Base-by-base conservation (phyloP, 2,888 invertebrate species). In the Synergus itoensis region DNA sequence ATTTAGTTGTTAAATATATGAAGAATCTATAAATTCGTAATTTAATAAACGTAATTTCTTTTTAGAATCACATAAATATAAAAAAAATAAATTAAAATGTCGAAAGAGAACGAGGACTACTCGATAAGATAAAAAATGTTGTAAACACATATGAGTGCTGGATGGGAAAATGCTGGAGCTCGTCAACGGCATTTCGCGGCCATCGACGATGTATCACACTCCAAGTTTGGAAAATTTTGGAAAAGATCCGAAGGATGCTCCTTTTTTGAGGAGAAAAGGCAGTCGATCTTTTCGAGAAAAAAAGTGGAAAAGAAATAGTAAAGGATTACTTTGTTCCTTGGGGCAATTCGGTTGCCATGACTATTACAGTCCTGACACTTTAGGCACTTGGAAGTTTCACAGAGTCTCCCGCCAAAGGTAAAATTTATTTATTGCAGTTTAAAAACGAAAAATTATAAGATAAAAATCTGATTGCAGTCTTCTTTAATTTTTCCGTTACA, bases 351-450 rank as follows among this genome's bases (percentile, higher is more conserved):
- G 88, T 69, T 91, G 90, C 86, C 87, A 87, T 83, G 87, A 90
- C 75, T 82, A 85, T 45, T 89, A 90, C 87, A 88, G 85, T 76
- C 89, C 91, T 1, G 90, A 91, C 80, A 91, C 90, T 4, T 77
- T 90, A 48, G 91, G 91, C 82, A 91, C 91, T 11, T 91, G 91
- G 91, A 90, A 90, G 78, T 91, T 90, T 84, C 89, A 90, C 82
- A 88, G 89, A 75, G 87, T 89, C 65, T 81, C 88, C 16, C 86
- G 87, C 18, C 78, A 84, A 82, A 91, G 91, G 91, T 91, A 90
- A 53, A 41, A 8, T 53, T 53, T 8, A 53, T 41, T 41, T 41
- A n/a, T 16, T 40, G 7, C 16, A 8, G 1, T 8, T 3, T 1
- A 14, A 40, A 16, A 1, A 64, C 7, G 7, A 64, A 16, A 40